Conservation (phyloP, 2,888 invertebrate species). For the Chelonus formosanus region DNA sequence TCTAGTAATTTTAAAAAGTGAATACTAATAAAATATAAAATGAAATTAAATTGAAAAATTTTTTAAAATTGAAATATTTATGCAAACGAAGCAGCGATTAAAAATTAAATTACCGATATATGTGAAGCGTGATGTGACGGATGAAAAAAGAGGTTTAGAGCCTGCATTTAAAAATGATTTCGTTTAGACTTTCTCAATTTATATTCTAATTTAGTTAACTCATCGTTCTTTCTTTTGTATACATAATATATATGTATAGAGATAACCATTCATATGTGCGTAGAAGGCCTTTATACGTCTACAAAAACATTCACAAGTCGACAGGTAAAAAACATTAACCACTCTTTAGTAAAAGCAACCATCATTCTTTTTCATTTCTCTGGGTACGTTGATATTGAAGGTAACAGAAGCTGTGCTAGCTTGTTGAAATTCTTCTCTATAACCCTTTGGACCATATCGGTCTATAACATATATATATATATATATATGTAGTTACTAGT, state of each 20-base stretch:
- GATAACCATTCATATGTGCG: background rate
- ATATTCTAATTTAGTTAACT: conserved; percentile 46
- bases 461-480: background rate
- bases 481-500: conserved; percentile 1
- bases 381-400: background rate
- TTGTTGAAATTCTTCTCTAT: conserved; percentile 2
- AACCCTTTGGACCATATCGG: conserved; percentile 10
- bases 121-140: conserved; percentile 25
- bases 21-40: background rate
- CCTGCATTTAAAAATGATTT: conserved; percentile 22
- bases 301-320: conserved; percentile 5
- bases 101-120: conserved; percentile 46
- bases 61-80: conserved; percentile 30
- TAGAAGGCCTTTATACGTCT: background rate
- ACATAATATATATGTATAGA: background rate
- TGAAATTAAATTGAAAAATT: conserved; percentile 23
- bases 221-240: background rate
- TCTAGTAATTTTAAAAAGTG: background rate
- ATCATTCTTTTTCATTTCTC: conserved; percentile 1
- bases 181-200: conserved; percentile 39
- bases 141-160: background rate
- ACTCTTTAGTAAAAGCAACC: conserved; percentile 16
- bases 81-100: conserved; percentile 40
- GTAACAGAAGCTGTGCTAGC: background rate
- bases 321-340: conserved; percentile 28